Base-by-base conservation (phyloP, 2,113 vertebrate species). In the Coryphaenoides rupestris region DNA sequence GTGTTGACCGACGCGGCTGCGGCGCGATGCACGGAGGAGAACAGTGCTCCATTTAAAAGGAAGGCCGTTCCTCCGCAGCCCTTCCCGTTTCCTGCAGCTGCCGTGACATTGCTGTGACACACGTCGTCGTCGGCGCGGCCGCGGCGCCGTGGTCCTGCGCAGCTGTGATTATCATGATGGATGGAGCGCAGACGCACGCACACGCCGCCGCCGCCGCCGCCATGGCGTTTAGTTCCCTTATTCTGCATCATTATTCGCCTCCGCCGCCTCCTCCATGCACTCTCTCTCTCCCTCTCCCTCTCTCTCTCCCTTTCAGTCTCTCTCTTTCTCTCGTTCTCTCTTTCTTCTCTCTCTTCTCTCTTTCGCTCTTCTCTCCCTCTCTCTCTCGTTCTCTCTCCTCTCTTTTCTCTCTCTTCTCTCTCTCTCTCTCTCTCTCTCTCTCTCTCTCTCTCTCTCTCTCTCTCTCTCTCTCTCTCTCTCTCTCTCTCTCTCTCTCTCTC, bases 321-420 rank as follows among this genome's bases (percentile, higher is more conserved):
- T 19, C 22, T 53, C 49, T 63, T 64, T 55, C 19, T 15, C 22
- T 2, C 26, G 46, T 76, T 65, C 65, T 60, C 66, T 71, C 73
- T 66, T 77, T 79, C 66, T 53, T 19, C 55, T 66, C 58, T 65
- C 58, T 60, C 60, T 62, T 28, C 19, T 55, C 64, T 21, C 50
- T 68, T 56, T 65, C 58, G 56, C 57, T 64, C 45, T 19, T 54
- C 64, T 19, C 65, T 62, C 47, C 17, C 46, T 26, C 47, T 52
- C 60, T n/a, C 19, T 55, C 49, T 54, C 24, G 52, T 6, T 26
- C 24, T 26, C 24, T 26, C 24, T 26, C 24, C 6, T n/a, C n/a
- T n/a, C n/a, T n/a, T n/a, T n/a, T n/a, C n/a, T 21, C 14, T 21
- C 62, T 52, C 50, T 56, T 60, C 63, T 19, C 40, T 70, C 66